Conservation (phyloP, 2,113 vertebrate species). For the Terrapene triunguis region DNA sequence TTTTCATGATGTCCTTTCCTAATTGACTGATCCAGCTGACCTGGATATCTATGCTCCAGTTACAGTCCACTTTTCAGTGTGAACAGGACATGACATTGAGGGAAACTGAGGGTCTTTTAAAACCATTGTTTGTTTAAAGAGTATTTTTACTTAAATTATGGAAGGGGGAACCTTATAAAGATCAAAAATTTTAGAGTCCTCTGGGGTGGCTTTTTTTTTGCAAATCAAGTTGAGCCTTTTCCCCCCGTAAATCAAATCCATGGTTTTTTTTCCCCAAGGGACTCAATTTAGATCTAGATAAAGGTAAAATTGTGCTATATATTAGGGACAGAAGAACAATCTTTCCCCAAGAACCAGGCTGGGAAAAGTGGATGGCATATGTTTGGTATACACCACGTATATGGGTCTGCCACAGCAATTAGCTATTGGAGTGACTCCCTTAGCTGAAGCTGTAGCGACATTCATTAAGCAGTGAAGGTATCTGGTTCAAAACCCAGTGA, state of each 20-base stretch:
- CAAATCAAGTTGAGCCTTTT: rapidly evolving
- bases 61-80: neutral
- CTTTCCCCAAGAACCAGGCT: neutral
- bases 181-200: neutral
- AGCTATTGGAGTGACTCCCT: neutral
- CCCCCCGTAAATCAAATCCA: neutral
- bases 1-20: neutral
- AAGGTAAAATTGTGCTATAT: neutral
- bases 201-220: neutral
- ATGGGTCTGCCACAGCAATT: neutral
- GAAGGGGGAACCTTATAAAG: rapidly evolving
- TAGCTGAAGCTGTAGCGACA: neutral
- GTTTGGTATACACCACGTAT: neutral
- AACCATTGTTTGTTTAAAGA: neutral
- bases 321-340: neutral
- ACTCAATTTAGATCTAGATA: neutral
- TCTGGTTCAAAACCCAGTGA: neutral
- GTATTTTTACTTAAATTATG: neutral
- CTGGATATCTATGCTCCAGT: neutral
- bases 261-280: neutral
- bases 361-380: neutral
- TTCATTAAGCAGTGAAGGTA: neutral
- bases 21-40: neutral
- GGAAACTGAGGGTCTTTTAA: neutral
- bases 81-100: neutral